Base-by-base conservation (phyloP, 1,140 invertebrate species). In the Trichoplusia ni region DNA sequence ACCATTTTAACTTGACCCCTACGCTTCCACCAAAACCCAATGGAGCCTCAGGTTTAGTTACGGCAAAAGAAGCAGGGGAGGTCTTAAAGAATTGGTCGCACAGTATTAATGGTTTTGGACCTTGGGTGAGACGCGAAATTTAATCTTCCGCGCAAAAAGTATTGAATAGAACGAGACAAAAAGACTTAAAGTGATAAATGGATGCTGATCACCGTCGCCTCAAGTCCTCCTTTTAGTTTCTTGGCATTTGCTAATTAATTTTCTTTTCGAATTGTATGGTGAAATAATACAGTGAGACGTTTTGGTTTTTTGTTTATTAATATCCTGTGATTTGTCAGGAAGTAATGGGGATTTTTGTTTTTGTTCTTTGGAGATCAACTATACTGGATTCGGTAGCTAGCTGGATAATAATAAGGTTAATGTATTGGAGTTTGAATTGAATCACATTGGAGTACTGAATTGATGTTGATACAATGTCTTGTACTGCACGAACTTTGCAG, bases 61-160 rank as follows among this genome's bases (percentile, higher is more conserved):
- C 7, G 35, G 11, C 25, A 65, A 31, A 46, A 65, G 37, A 3
- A 19, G 49, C 40, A 21, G 27, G 49, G 65, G 46, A 64, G 78
- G 42, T 77, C 78, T 71, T 67, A 13, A 44, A 44, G 75, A 68
- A 74, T 53, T 81, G 72, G 82, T 62, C 16, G 64, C 4, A 27
- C 35, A 70, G 71, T 82, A 86, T 89, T 86, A 89, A 89, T 86
- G 86, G 78, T 86, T 70, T 58, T 67, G 78, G 76, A 82, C 76
- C 63, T 66, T 73, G 73, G 77, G 63, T 77, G 79, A 73, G 79
- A 75, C 73, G 75, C 69, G 81, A 86, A 86, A 85, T 86, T 89
- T 89, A 89, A 89, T 89, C 86, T 89, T 75, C 68, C 73, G 65
- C 71, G 71, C 84, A 89, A 89, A 89, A 89, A 86, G 84, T 83